Conservation (phyloP, 1,140 invertebrate species). For the Drosophila busckii region DNA sequence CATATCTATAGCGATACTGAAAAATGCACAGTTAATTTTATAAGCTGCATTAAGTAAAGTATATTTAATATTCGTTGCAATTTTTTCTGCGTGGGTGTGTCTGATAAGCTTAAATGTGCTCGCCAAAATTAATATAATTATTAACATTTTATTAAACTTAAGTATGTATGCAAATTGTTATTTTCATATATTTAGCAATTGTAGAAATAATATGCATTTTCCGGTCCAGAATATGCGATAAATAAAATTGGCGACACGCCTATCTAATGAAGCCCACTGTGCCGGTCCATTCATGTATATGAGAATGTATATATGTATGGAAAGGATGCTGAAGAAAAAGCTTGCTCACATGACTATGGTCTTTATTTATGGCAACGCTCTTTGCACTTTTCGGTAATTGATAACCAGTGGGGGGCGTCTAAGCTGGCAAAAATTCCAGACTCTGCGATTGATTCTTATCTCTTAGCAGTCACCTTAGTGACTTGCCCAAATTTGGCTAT, state of each 20-base stretch:
- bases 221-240: slow-evolving; percentile 9
- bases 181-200: too few relatives aligned
- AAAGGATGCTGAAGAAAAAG: slow-evolving; percentile 30
- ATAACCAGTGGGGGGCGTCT: not conserved
- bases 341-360: slow-evolving; percentile 2
- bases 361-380: slow-evolving; percentile 27
- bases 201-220: slow-evolving; percentile 21
- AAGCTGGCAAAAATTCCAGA: not conserved
- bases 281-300: too few relatives aligned
- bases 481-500: slow-evolving; percentile 32
- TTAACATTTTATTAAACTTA: too few relatives aligned
- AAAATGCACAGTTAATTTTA: too few relatives aligned
- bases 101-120: slow-evolving; percentile 22
- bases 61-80: not conserved
- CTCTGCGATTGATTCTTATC: slow-evolving; percentile 33
- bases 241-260: not conserved
- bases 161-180: too few relatives aligned
- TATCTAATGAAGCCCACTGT: slow-evolving; percentile 9
- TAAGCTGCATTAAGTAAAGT: not conserved
- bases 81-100: slow-evolving; percentile 19
- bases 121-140: slow-evolving; percentile 8
- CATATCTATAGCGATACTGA: too few relatives aligned
- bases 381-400: slow-evolving; percentile 15
- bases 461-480: slow-evolving; percentile 18
- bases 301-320: too few relatives aligned